Evolutionary conservation across 2,888 invertebrate species (phyloP).

Genomic region (Euplagia quadripunctaria): DNA sequence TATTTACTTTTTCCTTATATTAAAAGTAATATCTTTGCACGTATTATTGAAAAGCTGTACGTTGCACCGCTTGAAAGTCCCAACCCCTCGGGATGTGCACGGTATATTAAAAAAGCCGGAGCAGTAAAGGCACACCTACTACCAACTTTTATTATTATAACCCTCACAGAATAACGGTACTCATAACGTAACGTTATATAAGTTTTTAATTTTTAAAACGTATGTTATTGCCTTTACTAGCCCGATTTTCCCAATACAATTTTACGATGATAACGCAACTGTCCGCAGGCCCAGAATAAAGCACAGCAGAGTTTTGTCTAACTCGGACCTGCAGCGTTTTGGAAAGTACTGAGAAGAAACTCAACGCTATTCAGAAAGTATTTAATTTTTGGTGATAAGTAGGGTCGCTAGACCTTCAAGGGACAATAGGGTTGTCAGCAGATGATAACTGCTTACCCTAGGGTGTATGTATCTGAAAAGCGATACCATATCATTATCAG

Average conservation of each 20-base stretch:
- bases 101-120: slow-evolving; percentile 20
- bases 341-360: no score
- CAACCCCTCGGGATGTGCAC: slow-evolving; percentile 5
- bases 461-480: no score
- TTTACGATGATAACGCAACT: neutral
- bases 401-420: no score
- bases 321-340: no score
- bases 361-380: no score
- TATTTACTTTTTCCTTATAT: neutral
- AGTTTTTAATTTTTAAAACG: neutral
- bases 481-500: no score
- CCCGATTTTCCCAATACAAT: neutral
- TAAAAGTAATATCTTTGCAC: slow-evolving; percentile 15
- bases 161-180: neutral
- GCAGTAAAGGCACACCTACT: slow-evolving; percentile 4
- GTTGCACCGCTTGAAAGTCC: slow-evolving; percentile 1
- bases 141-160: slow-evolving; percentile 8
- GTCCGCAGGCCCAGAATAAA: no score
- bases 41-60: slow-evolving; percentile 11
- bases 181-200: neutral
- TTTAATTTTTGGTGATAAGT: no score
- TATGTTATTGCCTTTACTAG: neutral
- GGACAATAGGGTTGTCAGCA: no score
- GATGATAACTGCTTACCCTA: no score
- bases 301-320: no score